phyloP scores from a whole-genome alignment of 2,888 invertebrate genomes.

The Meandrusa payeni region DNA sequence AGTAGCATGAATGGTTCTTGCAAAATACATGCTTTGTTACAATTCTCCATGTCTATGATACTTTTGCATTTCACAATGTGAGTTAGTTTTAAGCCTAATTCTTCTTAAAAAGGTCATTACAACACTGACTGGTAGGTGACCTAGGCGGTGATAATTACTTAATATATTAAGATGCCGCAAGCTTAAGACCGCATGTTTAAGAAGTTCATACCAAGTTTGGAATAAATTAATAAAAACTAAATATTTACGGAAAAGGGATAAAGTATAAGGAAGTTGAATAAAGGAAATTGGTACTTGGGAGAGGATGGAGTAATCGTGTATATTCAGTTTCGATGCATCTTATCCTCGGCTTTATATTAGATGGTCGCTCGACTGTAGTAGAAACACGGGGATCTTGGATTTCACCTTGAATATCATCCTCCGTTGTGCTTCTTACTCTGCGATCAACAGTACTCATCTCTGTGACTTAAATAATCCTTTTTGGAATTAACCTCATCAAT shows the following conservation, averaged over 20 bases:
- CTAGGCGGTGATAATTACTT: too few species aligned
- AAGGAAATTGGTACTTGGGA: conserved; percentile 57
- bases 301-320: conserved; percentile 49
- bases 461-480: conserved; percentile 30
- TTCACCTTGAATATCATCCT: conserved; percentile 48
- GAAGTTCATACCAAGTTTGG: too few species aligned
- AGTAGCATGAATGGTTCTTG: too few species aligned
- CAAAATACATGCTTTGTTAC: too few species aligned
- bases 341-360: conserved; percentile 50
- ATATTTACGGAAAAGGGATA: conserved; percentile 11
- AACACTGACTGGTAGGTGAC: too few species aligned
- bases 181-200: too few species aligned
- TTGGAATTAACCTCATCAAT: conserved; percentile 14
- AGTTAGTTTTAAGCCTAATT: too few species aligned
- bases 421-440: conserved; percentile 27
- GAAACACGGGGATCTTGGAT: conserved; percentile 68
- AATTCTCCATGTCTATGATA: too few species aligned
- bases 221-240: too few species aligned
- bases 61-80: too few species aligned
- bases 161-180: too few species aligned
- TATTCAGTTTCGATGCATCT: conserved; percentile 44
- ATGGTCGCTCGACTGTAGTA: conserved; percentile 50
- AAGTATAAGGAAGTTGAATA: conserved; percentile 25
- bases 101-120: too few species aligned
- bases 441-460: conserved; percentile 45